Evolutionary conservation across 1,140 invertebrate species (phyloP).

Genomic region (Monochamus saltuarius): DNA sequence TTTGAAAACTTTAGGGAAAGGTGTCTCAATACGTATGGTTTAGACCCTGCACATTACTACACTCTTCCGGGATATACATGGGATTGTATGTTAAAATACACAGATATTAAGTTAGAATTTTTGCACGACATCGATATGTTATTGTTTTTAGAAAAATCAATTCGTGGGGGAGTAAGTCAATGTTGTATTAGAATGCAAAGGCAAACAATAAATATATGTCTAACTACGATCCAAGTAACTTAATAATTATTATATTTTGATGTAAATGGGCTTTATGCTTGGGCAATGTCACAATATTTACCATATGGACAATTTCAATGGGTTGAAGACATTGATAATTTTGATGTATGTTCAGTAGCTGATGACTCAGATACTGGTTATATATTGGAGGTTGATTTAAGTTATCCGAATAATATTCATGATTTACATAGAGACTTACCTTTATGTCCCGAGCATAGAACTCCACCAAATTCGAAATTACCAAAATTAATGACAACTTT

Average conservation of each 20-base stretch:
- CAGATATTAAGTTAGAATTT: too few relatives aligned
- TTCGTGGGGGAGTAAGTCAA: conserved; percentile 1
- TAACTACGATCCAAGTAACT: neutral
- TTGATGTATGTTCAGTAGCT: neutral
- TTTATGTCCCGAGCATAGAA: conserved; percentile 45
- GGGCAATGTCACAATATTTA: conserved; percentile 8
- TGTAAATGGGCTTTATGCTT: neutral
- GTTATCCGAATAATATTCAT: neutral
- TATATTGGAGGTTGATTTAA: conserved; percentile 8
- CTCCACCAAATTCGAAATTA: conserved; percentile 30
- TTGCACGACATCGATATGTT: too few relatives aligned
- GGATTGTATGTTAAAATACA: too few relatives aligned
- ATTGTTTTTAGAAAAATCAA: too few relatives aligned
- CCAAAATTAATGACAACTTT: conserved; percentile 50
- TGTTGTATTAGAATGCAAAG: conserved; percentile 2
- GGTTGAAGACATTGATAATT: neutral
- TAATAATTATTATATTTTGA: too few relatives aligned
- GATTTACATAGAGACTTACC: conserved; percentile 23
- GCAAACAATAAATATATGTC: conserved; percentile 13
- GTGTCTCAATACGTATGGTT: too few relatives aligned
- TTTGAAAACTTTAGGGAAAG: too few relatives aligned
- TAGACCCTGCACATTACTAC: too few relatives aligned
- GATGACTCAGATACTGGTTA: conserved; percentile 5
- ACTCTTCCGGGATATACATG: too few relatives aligned
- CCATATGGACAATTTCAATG: neutral